A percentile compares a stretch with the other conserved stretches of the same genome.
phyloP scores from a whole-genome alignment of 2,888 invertebrate species.

The Drosophila lacicola region DNA sequence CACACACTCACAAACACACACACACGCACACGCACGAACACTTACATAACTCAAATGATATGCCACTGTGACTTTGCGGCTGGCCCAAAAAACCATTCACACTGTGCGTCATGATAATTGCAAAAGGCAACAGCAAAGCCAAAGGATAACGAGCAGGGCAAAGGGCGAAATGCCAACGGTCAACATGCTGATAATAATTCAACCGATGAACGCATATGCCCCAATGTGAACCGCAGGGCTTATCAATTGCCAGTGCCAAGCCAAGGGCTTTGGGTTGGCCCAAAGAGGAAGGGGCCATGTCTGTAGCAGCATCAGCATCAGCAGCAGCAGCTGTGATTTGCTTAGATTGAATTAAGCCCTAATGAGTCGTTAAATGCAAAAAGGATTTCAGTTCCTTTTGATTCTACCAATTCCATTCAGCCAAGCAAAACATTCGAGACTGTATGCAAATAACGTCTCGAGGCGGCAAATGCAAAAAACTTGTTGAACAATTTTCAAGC shows the following conservation, averaged over 20 bases:
- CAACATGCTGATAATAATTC: slow-evolving; percentile 79
- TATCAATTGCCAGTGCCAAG: slow-evolving; percentile 49
- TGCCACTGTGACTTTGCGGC: slow-evolving; percentile 65
- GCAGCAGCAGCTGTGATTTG: slow-evolving; percentile 40
- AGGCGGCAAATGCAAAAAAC: slow-evolving; percentile 67
- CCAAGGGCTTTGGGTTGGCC: background rate
- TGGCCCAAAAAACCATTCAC: slow-evolving; percentile 47
- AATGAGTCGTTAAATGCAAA: slow-evolving; percentile 70
- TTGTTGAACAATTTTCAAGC: slow-evolving; percentile 59
- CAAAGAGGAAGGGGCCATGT: slow-evolving; percentile 13
- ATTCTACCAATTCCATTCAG: background rate
- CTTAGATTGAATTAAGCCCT: slow-evolving; percentile 65
- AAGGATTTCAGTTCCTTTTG: slow-evolving; percentile 2
- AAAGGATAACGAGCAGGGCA: slow-evolving; percentile 18
- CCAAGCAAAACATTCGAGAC: slow-evolving; percentile 15
- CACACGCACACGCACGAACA: slow-evolving; percentile 7
- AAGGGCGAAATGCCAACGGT: slow-evolving; percentile 50
- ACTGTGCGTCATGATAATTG: slow-evolving; percentile 75
- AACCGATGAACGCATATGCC: slow-evolving; percentile 55
- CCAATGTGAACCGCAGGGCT: slow-evolving; percentile 33
- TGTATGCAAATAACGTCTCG: slow-evolving; percentile 5
- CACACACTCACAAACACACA: slow-evolving; percentile 25
- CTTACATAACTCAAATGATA: slow-evolving; percentile 44
- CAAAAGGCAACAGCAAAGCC: slow-evolving; percentile 45
- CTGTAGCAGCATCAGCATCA: slow-evolving; percentile 1